Evolutionary conservation across 2,797 vertebrate species (phyloP), one percentile per base, ranked within the genome.

Genomic region (Hapalemur alaotrensis): DNA sequence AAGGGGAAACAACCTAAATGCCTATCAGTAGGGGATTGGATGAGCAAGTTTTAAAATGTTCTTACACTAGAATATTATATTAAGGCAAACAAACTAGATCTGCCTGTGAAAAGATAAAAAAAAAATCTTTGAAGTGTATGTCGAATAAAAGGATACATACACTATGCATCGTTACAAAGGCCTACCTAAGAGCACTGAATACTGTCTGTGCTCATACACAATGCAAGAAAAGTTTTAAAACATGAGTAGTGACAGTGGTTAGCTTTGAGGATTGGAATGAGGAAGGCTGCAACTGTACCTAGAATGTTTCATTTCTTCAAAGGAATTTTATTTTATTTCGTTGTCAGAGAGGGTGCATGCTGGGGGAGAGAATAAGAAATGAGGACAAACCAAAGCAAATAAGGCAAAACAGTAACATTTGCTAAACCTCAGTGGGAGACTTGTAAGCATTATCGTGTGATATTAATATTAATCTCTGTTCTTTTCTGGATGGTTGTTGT

Each of bases 71-170:
- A 35, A 83, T 7, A 35, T 43, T 52, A 17, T 17, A 25, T 75
- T 84, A 78, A 94, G 50, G 73, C 61, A 81, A 96, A 91, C 61
- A 67, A 92, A 92, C 72, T 35, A 59, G 38, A 82, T 75, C 35
- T 30, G 35, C 32, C 50, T 14, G 20, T 54, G 69, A 76, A 75
- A 91, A 48, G 46, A 13, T 48, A 25, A 95, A 11, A 11, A 67
- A 8, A 67, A 52, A 23, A 76, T 89, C 76, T 84, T 75, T 82
- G 76, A 87, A 73, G 46, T 61, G 50, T 9, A 7, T 28, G 32
- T 23, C 59, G 38, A 70, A 35, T 67, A 69, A 92, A 88, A 89
- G 54, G 46, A 30, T 35, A 41, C 18, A 1, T 2, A 69, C 1
- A 13, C 12, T 11, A 5, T 23, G 35, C 30, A 50, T 25, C 86